Conservation (phyloP, 92 coral and sea anemone species). For the Epizoanthus ramosus region DNA sequence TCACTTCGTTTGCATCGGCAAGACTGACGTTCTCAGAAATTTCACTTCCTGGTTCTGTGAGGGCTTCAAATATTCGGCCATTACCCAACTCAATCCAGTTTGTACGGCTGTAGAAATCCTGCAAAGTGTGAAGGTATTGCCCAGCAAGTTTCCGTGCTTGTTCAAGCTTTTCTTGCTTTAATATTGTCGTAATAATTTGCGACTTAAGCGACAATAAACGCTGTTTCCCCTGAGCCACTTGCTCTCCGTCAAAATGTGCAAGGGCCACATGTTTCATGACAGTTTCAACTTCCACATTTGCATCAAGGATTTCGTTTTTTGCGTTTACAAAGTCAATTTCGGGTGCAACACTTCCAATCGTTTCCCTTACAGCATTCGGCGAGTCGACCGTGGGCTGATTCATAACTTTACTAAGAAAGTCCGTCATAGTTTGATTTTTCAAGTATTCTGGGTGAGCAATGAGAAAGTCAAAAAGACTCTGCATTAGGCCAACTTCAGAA, state of each 20-base stretch:
- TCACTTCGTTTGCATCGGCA: conserved; percentile 53
- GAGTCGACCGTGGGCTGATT: conserved; percentile 17
- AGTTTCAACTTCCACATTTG: conserved; percentile 63
- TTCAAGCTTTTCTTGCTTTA: conserved; percentile 38
- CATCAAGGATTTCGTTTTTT: conserved; percentile 53
- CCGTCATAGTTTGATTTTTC: conserved; percentile 14
- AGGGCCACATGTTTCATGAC: conserved; percentile 17
- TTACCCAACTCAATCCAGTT: conserved; percentile 77
- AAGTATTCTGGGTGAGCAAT: conserved; percentile 47
- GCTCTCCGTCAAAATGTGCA: conserved; percentile 74
- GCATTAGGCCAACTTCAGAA: too few species aligned
- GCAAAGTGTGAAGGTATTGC: conserved; percentile 63
- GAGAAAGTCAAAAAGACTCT: conserved; percentile 10
- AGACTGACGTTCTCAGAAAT: conserved; percentile 18
- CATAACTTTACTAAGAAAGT: conserved; percentile 22
- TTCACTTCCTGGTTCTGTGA: conserved; percentile 48
- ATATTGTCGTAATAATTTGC: conserved; percentile 46
- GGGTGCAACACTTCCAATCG: conserved; percentile 45
- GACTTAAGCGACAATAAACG: conserved; percentile 54
- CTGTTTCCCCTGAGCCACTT: conserved; percentile 44
- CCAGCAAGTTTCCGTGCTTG: conserved; percentile 66
- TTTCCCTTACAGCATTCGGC: conserved; percentile 10
- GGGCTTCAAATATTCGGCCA: conserved; percentile 7
- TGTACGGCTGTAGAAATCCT: conserved; percentile 77
- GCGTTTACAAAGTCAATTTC: conserved; percentile 64